Percentiles rank a stretch among this genome's conserved stretches.
phyloP scores from a whole-genome alignment of 2,888 invertebrate genomes.

The Teleogryllus oceanicus region DNA sequence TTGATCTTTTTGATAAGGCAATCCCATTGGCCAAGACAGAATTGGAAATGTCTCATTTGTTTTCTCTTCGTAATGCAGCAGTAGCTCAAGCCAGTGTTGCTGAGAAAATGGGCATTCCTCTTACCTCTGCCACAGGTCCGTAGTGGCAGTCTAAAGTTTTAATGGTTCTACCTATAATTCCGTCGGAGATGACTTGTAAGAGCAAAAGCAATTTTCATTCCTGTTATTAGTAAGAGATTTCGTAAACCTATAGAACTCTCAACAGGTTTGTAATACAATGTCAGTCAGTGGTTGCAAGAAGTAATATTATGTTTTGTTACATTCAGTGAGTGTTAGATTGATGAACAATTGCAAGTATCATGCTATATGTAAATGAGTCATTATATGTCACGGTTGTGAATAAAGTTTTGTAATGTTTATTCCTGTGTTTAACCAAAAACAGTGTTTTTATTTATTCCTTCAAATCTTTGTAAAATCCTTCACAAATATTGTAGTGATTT shows the following conservation, averaged over 20 bases:
- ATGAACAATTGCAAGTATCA: slow-evolving; percentile 11
- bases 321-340: slow-evolving; percentile 9
- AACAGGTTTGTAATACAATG: not conserved
- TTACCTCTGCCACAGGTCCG: slow-evolving; percentile 23
- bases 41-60: slow-evolving; percentile 86
- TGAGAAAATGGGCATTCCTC: slow-evolving; percentile 60
- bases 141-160: not conserved
- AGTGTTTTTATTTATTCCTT: not conserved
- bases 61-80: slow-evolving; percentile 84
- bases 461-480: too few species aligned
- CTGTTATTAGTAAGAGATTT: slow-evolving; percentile 2
- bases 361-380: slow-evolving; percentile 7
- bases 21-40: slow-evolving; percentile 80
- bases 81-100: slow-evolving; percentile 82
- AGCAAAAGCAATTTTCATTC: slow-evolving; percentile 5
- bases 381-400: not conserved
- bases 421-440: not conserved
- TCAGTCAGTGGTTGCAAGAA: slow-evolving; percentile 6
- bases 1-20: slow-evolving; percentile 85
- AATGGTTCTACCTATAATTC: not conserved
- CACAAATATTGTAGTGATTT: not conserved
- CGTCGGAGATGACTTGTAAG: not conserved
- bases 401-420: slow-evolving; percentile 18
- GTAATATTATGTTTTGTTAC: not conserved
- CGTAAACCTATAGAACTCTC: not conserved